Evolutionary conservation across 2,113 vertebrate species (phyloP), one percentile per base, ranked within the genome.

Genomic region (Oreocharis arfaki): DNA sequence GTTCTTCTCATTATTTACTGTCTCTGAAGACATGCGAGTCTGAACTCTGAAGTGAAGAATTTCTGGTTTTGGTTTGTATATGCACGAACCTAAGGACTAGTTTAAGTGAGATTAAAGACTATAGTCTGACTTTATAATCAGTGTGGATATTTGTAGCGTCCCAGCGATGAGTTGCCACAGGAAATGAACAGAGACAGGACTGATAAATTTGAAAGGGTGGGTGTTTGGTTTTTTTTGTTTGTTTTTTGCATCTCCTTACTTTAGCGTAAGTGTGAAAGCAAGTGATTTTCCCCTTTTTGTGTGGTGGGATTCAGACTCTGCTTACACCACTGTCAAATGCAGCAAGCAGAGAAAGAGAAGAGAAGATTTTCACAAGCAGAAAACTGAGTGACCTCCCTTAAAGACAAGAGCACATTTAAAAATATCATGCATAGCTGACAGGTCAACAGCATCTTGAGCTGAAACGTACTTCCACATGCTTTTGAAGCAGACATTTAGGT

Each of bases 101-200:
- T 80, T 49, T 59, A 69, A 74, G 28, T 42, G 49, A 80, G 21
- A 15, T 69, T 82, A 42, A 82, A 50, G 16, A 35, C 27, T 59
- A 8, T 9, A 59, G 9, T 44, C 59, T 63, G 32, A 47, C 37
- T 83, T 87, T 39, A 39, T 37, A 69, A 84, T 64, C 33, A 44
- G 10, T 0, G 0, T 50, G 47, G 35, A 32, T 17, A 5, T 77
- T 76, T 69, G 46, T 32, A 65, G 26, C 18, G 6, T 53, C 6
- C 16, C 1, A 2, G 3, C 50, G 32, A 37, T 28, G 10, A 68
- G 14, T 35, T 83, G 41, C 19, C 42, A 33, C 14, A 37, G 30
- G 41, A 64, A 68, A 32, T 41, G 24, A 15, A 11, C 33, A 76
- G 26, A 60, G 22, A 60, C 79, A 39, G 7, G 49, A 60, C 42